A percentile compares a stretch with the other conserved stretches of the same genome.
Evolutionary conservation across 2,113 vertebrate genomes (phyloP).

Genomic region (Sinocyclocheilus maitianheensis): DNA sequence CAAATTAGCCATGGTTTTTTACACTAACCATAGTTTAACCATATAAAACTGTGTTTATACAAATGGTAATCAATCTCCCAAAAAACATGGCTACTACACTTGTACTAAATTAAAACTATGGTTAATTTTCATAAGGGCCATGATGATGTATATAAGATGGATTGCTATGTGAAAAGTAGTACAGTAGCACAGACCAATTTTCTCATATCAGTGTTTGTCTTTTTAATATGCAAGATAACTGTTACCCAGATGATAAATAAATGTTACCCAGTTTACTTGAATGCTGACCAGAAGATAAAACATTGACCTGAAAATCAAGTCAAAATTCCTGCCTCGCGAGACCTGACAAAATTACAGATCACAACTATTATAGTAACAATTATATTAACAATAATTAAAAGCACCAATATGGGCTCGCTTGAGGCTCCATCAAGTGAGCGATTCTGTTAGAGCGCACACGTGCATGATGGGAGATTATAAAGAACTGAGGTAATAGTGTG

Average conservation of each 20-base stretch:
- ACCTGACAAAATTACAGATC: conserved; percentile 13
- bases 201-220: background rate
- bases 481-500: background rate
- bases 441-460: conserved; percentile 2
- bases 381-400: conserved; percentile 23
- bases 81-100: too few species aligned
- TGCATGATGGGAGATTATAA: conserved; percentile 25
- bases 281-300: conserved; percentile 4
- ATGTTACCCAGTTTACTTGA: background rate
- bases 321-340: background rate
- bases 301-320: background rate
- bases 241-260: background rate
- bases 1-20: too few species aligned
- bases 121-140: too few species aligned
- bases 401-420: conserved; percentile 29
- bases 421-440: conserved; percentile 4
- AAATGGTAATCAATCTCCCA: too few species aligned
- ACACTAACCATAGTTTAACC: too few species aligned
- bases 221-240: background rate
- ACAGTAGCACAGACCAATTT: background rate
- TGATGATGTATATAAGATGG: too few species aligned
- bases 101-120: too few species aligned
- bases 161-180: background rate
- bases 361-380: conserved; percentile 17
- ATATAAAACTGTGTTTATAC: too few species aligned